Base-by-base conservation (phyloP, 2,113 vertebrate genomes). In the Tragelaphus strepsiceros region DNA sequence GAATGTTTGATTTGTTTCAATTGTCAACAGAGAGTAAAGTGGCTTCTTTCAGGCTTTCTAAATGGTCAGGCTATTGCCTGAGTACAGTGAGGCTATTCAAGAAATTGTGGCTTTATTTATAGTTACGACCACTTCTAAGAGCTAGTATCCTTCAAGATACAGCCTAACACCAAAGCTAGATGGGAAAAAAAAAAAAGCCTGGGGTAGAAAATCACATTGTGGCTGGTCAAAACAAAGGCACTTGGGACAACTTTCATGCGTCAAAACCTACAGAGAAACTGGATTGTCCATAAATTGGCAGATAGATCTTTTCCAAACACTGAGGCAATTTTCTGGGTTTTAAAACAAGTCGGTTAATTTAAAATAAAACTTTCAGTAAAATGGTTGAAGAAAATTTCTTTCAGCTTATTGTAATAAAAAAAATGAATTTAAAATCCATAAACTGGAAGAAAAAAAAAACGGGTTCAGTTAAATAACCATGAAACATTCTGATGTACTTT, bases 41-140 rank as follows among this genome's bases (percentile, higher is more conserved):
- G 84, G 61, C 19, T 94, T 17, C 32, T 56, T 53, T 39, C 67
- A 32, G 90, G n/a, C 67, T 81, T 78, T 78, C 92, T 77, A 30
- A 56, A 49, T 11, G 51, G 93, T n/a, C 51, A 32, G 82, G 53
- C 28, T 30, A 54, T 4, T 26, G 74, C 15, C 62, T 17, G 49
- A 56, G 82, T 30, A 6, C 26, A 62, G 80, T 2, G 0, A 26
- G 10, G 10, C 61, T 71, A 39, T 39, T 59, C 9, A 2, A 78
- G 88, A 64, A 78, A 67, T 39, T 5, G 43, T 6, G 9, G n/a
- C 6, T 71, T 90, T 92, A 92, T 80, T 96, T 92, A 97, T 54
- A n/a, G 71, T 51, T 90, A 77, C 12, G 71, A 64, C 51, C 43
- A 35, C 85, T 58, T 85, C 56, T 39, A 14, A 80, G 62, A 93